Base-by-base conservation (phyloP, 2,888 invertebrate species). In the Melikaiella ostensackeni region DNA sequence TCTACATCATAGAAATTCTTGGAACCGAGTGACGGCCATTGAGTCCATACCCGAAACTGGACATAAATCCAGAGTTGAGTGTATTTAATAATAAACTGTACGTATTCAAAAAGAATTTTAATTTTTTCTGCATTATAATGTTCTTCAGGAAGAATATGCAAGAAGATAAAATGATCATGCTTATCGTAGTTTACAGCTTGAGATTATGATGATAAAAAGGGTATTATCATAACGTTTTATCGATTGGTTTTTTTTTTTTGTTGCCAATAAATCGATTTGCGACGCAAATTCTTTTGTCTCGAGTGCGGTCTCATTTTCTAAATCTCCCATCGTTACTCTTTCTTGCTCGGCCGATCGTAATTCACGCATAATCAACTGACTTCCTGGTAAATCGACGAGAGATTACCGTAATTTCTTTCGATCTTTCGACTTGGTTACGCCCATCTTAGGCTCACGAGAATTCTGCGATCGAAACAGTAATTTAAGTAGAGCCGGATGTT, bases 371-470 rank as follows among this genome's bases (percentile, higher is more conserved):
- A 50, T 75, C 46, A 42, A 55, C 38, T 74, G 24, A 38, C 64
- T 75, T 75, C 75, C 62, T 50, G 57, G 75, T 64, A 63, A 77
- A 62, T 64, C 75, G 59, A 30, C 24, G 61, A 63, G 46, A 70
- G 76, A 79, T 79, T 70, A 77, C 79, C 33, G 64, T 74, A 77
- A 80, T 80, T 77, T 77, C 74, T 76, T 75, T 70, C 75, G 38
- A 73, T 55, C 70, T 59, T 70, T 77, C 55, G 64, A 66, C 33
- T 76, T 63, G 64, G 64, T 74, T 61, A 77, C 74, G 66, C 74
- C 74, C 74, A 70, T 62, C 46, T 70, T 46, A 70, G 30, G 30
- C 70, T 70, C 66, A 30, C 46, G 66, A 66, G 66, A 66, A 46
- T 74, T 46, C 74, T 59, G 33, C 50, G 57, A 57, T 74, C 50